phyloP scores from a whole-genome alignment of 2,797 vertebrate species.

The Podargus strigoides region DNA sequence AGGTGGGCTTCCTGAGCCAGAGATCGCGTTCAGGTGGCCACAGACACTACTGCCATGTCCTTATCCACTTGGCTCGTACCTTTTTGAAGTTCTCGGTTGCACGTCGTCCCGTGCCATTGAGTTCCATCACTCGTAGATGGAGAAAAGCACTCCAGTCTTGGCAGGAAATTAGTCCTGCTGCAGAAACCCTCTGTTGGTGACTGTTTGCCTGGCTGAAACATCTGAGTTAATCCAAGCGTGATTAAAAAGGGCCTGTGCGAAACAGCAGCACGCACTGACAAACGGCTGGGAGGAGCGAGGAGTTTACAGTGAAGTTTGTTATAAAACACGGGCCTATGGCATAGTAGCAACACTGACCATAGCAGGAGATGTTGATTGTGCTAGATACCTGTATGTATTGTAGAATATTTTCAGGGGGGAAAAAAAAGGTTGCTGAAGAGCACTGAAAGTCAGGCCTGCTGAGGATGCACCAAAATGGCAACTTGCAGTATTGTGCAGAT shows the following conservation, averaged over 20 bases:
- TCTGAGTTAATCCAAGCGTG: not conserved
- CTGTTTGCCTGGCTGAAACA: not conserved
- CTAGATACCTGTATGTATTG: not conserved
- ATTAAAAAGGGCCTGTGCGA: not conserved
- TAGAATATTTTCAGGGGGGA: not conserved
- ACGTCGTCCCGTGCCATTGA: not conserved
- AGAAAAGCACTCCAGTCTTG: accelerated
- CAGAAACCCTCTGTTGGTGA: not conserved
- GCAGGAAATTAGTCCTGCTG: not conserved
- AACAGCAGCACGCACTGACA: not conserved
- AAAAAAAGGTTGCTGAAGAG: not conserved
- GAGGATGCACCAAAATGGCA: not conserved
- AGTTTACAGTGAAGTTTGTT: not conserved
- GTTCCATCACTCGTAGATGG: accelerated
- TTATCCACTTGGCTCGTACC: not conserved
- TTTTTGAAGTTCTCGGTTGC: not conserved
- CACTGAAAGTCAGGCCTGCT: not conserved
- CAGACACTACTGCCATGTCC: accelerated
- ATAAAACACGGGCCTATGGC: not conserved
- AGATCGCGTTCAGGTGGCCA: accelerated
- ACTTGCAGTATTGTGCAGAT: not conserved
- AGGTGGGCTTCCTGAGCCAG: not conserved
- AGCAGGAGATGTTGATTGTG: not conserved
- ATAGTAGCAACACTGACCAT: not conserved
- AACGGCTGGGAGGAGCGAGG: not conserved